Evolutionary conservation across 2,797 vertebrate species (phyloP).

Genomic region (Lepilemur ruficaudatus): DNA sequence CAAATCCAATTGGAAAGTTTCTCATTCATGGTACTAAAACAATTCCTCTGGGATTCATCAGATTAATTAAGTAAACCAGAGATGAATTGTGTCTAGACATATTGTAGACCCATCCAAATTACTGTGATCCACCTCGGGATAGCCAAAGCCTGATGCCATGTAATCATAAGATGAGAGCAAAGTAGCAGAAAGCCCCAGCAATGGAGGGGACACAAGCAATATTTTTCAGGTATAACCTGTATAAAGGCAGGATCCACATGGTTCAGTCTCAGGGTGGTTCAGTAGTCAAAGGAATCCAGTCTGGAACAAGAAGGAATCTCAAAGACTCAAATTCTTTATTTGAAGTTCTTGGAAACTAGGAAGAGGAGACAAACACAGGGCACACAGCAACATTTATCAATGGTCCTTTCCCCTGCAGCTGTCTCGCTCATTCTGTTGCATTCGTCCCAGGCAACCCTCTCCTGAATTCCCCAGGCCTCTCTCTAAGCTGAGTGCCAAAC

Average conservation of each 20-base stretch:
- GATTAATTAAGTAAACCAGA: not conserved
- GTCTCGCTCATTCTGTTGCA: accelerated
- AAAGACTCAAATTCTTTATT: not conserved
- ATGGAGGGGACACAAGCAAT: not conserved
- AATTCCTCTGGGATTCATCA: not conserved
- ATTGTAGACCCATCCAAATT: not conserved
- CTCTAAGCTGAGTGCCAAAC: not conserved
- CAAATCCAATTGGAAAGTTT: not conserved
- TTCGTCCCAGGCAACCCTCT: not conserved
- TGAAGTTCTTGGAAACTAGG: not conserved
- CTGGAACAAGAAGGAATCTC: not conserved
- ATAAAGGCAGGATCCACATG: not conserved
- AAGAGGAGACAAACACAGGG: not conserved
- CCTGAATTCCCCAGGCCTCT: not conserved
- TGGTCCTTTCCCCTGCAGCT: not conserved
- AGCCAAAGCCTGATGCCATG: not conserved
- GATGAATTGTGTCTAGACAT: not conserved
- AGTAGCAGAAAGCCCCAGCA: not conserved
- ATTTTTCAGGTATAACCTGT: not conserved
- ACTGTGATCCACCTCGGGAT: not conserved
- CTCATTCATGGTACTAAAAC: not conserved
- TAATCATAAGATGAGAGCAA: not conserved
- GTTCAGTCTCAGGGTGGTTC: not conserved
- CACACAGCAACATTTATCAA: accelerated
- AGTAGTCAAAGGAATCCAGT: not conserved